A percentile compares a stretch with the other conserved stretches of the same genome.
Conservation (phyloP, 2,113 vertebrate genomes). For the Scolopax mira region DNA sequence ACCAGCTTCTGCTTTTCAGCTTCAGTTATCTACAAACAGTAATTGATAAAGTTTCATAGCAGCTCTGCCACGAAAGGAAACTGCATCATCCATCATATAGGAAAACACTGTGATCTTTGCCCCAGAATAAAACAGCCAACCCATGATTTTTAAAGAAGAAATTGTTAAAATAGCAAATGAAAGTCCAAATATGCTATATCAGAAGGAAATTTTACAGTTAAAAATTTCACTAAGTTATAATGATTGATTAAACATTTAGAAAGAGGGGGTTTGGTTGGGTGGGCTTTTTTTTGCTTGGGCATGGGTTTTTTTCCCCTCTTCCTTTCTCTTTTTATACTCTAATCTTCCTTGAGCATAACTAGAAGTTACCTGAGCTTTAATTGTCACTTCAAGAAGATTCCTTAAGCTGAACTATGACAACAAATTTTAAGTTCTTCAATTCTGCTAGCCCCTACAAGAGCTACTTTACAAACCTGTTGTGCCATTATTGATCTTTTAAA, state of each 20-base stretch:
- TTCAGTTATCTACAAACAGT: background rate
- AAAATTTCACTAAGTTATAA: background rate
- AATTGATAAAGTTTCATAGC: background rate
- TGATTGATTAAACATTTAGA: background rate
- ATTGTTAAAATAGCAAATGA: background rate
- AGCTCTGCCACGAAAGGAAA: background rate
- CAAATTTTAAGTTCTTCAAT: background rate
- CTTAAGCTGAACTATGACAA: background rate
- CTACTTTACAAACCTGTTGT: background rate
- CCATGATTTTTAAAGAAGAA: background rate
- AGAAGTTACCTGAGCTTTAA: background rate
- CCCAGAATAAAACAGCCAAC: background rate
- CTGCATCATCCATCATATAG: background rate
- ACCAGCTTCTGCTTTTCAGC: background rate
- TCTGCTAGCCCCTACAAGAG: background rate
- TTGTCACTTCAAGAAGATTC: background rate
- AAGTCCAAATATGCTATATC: background rate
- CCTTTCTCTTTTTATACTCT: background rate
- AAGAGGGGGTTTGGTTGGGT: background rate
- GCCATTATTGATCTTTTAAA: background rate
- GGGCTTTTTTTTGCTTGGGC: background rate
- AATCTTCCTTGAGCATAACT: background rate
- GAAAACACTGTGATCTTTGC: background rate
- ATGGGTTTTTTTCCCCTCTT: background rate
- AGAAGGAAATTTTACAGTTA: background rate